Percentiles rank a stretch among this genome's conserved stretches.
phyloP scores from a whole-genome alignment of 2,888 invertebrate genomes.

The Danaus chrysippus region DNA sequence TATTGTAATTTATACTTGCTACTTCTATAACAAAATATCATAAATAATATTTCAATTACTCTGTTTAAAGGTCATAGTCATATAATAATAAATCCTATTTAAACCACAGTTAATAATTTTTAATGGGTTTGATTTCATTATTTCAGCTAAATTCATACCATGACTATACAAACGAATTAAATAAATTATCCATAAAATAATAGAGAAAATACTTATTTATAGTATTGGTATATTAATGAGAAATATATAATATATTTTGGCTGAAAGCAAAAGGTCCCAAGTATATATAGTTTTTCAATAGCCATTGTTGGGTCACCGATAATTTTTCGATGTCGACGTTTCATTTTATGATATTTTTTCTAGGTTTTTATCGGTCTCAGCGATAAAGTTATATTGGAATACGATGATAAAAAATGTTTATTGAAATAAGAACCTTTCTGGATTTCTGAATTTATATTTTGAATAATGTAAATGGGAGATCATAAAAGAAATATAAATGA shows the following conservation, averaged over 20 bases:
- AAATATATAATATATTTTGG: neutral
- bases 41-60: too few relatives aligned
- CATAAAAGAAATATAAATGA: neutral
- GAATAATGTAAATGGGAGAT: neutral
- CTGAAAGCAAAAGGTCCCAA: neutral
- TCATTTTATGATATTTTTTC: neutral
- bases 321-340: slow-evolving; percentile 14
- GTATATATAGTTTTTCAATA: slow-evolving; percentile 18
- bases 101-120: too few relatives aligned
- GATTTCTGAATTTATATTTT: neutral
- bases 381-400: slow-evolving; percentile 3
- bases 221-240: too few relatives aligned
- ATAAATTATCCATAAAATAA: too few relatives aligned
- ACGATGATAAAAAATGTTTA: neutral
- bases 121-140: too few relatives aligned
- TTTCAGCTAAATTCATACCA: too few relatives aligned
- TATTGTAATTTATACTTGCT: too few relatives aligned
- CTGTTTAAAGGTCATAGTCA: too few relatives aligned
- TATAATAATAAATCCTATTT: too few relatives aligned
- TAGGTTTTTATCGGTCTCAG: neutral
- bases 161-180: too few relatives aligned
- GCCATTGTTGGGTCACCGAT: slow-evolving; percentile 12
- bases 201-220: too few relatives aligned
- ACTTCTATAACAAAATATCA: too few relatives aligned
- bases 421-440: slow-evolving; percentile 1